A percentile compares a stretch with the other conserved stretches of the same genome.
These are phyloP conservation scores for Lasiurus cinereus DNA, from an alignment of 2,113 vertebrate species.

Conservation along the genomic window DNA sequence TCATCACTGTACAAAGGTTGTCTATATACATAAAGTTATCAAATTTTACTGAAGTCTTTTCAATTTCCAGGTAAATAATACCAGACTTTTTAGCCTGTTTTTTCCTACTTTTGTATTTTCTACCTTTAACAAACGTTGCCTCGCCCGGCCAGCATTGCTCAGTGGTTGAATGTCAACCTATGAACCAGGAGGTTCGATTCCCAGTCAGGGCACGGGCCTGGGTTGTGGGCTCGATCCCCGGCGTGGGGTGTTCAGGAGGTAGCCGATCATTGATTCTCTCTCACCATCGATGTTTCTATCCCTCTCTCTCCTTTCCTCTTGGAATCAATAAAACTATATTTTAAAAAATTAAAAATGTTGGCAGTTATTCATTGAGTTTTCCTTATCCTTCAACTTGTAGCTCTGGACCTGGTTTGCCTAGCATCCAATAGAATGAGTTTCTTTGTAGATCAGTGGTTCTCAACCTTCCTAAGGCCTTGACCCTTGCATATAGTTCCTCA, in stretches of 20 bases:
- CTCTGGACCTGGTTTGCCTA: background rate
- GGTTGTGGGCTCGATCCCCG: too few species aligned
- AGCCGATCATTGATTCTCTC: too few species aligned
- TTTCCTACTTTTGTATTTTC: background rate
- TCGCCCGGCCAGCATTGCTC: too few species aligned
- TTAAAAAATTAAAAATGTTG: background rate
- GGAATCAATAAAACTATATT: background rate
- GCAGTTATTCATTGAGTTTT: background rate
- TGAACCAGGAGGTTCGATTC: too few species aligned
- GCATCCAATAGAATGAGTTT: background rate
- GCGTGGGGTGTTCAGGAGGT: too few species aligned
- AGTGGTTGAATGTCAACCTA: too few species aligned
- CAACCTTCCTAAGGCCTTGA: too few species aligned
- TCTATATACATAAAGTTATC: background rate
- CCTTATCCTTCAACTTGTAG: background rate
- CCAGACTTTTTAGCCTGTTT: background rate
- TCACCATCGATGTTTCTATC: too few species aligned
- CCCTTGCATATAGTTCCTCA: too few species aligned
- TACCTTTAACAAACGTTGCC: background rate
- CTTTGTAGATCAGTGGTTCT: background rate
- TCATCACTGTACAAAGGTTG: background rate
- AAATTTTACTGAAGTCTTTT: conserved; percentile 1
- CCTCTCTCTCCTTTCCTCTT: too few species aligned
- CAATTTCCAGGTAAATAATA: background rate
- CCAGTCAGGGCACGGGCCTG: too few species aligned